These are phyloP conservation scores for Paedocypris micromegethes DNA, from an alignment of 2,797 vertebrate genomes.

Conservation along the genomic window DNA sequence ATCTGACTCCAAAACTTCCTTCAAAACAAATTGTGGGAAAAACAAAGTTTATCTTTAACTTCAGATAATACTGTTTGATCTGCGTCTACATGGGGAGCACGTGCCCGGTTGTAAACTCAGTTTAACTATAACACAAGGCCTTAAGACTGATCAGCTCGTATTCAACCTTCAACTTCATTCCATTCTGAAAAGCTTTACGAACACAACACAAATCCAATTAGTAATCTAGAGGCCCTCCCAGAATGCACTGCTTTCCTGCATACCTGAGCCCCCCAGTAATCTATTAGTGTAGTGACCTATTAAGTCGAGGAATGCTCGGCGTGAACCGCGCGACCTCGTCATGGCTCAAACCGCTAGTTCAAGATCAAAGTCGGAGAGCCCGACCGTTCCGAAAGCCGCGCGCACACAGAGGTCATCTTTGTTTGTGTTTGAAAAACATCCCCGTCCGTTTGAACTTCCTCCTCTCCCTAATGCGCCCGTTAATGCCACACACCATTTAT, in stretches of 20 bases:
- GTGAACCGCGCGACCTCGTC: slow-evolving; percentile 57
- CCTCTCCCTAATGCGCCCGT: slow-evolving; percentile 7
- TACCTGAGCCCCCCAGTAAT: slow-evolving; percentile 28
- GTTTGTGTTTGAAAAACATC: slow-evolving; percentile 31
- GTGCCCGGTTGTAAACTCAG: too few relatives aligned
- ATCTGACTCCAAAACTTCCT: too few relatives aligned
- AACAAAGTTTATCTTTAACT: too few relatives aligned
- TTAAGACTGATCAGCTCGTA: too few relatives aligned
- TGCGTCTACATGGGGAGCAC: too few relatives aligned
- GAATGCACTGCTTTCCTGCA: not conserved
- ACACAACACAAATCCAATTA: too few relatives aligned
- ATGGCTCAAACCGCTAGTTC: slow-evolving; percentile 57
- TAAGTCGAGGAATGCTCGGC: slow-evolving; percentile 63
- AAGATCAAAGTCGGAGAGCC: slow-evolving; percentile 56
- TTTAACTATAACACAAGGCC: too few relatives aligned
- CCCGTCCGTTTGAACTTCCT: slow-evolving; percentile 17
- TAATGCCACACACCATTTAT: slow-evolving; percentile 23
- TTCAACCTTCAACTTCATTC: too few relatives aligned
- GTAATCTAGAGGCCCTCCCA: too few relatives aligned
- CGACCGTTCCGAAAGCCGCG: slow-evolving; percentile 4
- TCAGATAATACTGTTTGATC: too few relatives aligned
- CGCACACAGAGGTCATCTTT: slow-evolving; percentile 31
- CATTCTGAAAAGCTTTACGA: too few relatives aligned
- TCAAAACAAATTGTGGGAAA: too few relatives aligned
- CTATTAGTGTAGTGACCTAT: slow-evolving; percentile 59